Conservation (phyloP, 2,113 vertebrate species). For the Henicopernis longicauda region DNA sequence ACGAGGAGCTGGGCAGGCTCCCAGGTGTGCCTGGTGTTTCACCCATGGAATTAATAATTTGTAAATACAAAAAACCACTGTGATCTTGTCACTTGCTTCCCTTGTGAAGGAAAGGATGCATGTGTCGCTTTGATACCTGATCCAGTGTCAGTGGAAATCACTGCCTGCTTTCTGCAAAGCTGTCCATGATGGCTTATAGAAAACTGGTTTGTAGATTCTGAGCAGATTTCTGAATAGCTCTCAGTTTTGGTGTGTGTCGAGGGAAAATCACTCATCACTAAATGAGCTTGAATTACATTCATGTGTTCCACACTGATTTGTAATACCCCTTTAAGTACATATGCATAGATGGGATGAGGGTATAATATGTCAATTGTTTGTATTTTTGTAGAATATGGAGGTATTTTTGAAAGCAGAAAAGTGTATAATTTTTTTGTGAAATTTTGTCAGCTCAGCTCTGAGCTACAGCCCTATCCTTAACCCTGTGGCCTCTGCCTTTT, state of each 20-base stretch:
- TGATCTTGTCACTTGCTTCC: background rate
- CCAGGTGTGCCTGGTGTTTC: background rate
- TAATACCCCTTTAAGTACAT: background rate
- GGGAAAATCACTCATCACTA: background rate
- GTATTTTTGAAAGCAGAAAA: background rate
- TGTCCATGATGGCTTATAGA: background rate
- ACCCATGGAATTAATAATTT: rapidly evolving
- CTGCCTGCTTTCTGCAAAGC: background rate
- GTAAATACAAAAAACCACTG: background rate
- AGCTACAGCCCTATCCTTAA: background rate
- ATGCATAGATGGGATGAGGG: background rate
- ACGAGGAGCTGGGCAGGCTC: background rate
- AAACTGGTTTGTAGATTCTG: background rate
- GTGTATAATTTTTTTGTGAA: background rate
- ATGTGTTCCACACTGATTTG: background rate
- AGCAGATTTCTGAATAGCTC: background rate
- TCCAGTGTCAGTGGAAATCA: background rate
- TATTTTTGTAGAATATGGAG: background rate
- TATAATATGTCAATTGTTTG: background rate
- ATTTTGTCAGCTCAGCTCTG: background rate
- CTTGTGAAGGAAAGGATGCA: background rate
- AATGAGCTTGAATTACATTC: background rate
- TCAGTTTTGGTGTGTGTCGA: background rate
- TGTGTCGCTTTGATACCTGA: background rate
- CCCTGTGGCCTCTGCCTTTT: background rate